Conservation (phyloP, 2,888 invertebrate species). For the Zonitis immaculata region DNA sequence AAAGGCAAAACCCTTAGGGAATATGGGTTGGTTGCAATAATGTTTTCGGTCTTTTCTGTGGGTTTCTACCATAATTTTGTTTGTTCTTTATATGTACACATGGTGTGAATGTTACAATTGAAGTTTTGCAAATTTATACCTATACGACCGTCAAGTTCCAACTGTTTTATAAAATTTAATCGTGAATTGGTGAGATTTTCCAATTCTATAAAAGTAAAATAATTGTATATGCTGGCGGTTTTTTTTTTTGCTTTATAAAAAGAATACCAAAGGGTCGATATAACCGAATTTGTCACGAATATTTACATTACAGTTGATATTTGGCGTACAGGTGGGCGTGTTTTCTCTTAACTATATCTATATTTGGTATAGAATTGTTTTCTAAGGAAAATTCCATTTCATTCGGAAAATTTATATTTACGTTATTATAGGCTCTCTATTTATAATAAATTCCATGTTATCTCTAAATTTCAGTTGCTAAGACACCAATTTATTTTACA, state of each 20-base stretch:
- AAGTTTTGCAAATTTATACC: slow-evolving; percentile 16
- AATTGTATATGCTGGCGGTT: too few relatives aligned
- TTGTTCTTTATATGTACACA: slow-evolving; percentile 14
- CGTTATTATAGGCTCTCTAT: too few relatives aligned
- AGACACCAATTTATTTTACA: too few relatives aligned
- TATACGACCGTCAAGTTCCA: slow-evolving; percentile 23
- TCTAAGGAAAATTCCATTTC: too few relatives aligned
- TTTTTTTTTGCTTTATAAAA: too few relatives aligned
- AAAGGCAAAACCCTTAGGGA: slow-evolving; percentile 7
- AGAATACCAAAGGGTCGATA: too few relatives aligned
- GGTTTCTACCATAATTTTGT: slow-evolving; percentile 11
- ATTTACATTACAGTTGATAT: neutral
- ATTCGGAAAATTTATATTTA: too few relatives aligned
- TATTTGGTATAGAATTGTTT: too few relatives aligned
- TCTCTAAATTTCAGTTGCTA: too few relatives aligned
- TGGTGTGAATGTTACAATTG: too few relatives aligned
- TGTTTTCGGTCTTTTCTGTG: neutral
- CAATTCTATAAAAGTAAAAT: neutral
- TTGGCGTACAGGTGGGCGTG: neutral
- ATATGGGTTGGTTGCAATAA: neutral
- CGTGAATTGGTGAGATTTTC: neutral
- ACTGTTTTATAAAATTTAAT: slow-evolving; percentile 5
- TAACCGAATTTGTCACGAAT: neutral
- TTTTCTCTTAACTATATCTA: neutral
- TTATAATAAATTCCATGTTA: too few relatives aligned